A percentile compares a stretch with the other conserved stretches of the same genome.
These are phyloP conservation scores for Ailurus styani DNA, from an alignment of 2,113 vertebrate genomes.

Conservation along the genomic window DNA sequence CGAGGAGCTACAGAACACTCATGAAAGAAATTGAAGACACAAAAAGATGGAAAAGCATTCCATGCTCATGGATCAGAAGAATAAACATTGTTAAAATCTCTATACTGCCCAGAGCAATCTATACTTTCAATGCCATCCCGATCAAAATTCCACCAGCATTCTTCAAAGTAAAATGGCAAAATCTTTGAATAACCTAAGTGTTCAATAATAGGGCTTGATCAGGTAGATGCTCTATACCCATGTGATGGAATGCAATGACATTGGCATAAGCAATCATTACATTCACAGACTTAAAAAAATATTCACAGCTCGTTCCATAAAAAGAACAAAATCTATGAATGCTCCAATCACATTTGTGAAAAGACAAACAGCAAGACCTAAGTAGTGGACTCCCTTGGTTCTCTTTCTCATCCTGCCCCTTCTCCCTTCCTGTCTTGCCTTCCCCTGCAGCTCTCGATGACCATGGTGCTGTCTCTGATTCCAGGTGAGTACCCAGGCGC, in stretches of 20 bases:
- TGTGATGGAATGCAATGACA: too few species aligned
- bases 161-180: neutral
- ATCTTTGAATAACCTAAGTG: neutral
- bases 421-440: neutral
- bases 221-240: neutral
- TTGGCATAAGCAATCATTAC: neutral
- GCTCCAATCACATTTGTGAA: neutral
- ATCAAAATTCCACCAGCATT: too few species aligned
- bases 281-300: neutral
- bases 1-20: too few species aligned
- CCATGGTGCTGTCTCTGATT: neutral
- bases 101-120: too few species aligned
- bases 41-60: too few species aligned
- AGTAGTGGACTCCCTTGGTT: fast-evolving
- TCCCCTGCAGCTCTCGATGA: too few species aligned
- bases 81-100: too few species aligned
- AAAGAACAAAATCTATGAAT: neutral
- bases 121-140: too few species aligned
- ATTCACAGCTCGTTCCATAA: neutral
- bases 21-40: too few species aligned
- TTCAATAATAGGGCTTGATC: neutral
- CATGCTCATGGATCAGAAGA: too few species aligned
- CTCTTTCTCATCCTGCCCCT: fast-evolving
- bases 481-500: conserved; percentile 71
- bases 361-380: neutral